These are phyloP conservation scores for Leptura quadrifasciata DNA, from an alignment of 2,888 invertebrate genomes.

Conservation along the genomic window DNA sequence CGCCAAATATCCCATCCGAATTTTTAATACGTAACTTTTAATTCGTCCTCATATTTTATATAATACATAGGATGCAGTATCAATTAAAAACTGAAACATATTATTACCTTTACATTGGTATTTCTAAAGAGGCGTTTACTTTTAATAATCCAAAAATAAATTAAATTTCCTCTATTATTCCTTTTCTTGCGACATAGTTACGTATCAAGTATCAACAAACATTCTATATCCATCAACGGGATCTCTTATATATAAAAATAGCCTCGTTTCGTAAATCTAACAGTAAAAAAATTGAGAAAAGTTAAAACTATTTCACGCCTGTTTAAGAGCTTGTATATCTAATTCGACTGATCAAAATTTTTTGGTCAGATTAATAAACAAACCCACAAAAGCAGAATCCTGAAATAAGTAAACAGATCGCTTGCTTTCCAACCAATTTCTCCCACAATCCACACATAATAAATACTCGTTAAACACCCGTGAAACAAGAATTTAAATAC, in stretches of 20 bases:
- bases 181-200: no score
- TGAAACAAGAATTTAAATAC: slow-evolving; percentile 52
- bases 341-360: not conserved
- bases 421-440: slow-evolving; percentile 43
- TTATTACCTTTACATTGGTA: no score
- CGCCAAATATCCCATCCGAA: no score
- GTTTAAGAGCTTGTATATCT: not conserved
- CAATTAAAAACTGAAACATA: no score
- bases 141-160: no score
- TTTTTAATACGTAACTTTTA: no score
- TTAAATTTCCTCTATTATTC: no score
- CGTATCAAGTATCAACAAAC: not conserved
- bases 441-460: slow-evolving; percentile 39
- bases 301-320: slow-evolving; percentile 8
- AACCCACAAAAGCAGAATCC: slow-evolving; percentile 9
- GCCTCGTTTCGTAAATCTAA: not conserved
- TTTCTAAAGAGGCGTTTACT: no score
- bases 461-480: slow-evolving; percentile 43
- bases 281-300: slow-evolving; percentile 7
- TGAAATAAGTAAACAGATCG: slow-evolving; percentile 44
- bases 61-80: no score
- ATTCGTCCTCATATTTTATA: no score
- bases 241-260: not conserved
- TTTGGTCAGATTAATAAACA: not conserved
- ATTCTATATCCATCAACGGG: not conserved